phyloP scores from a whole-genome alignment of 2,797 vertebrate genomes.

The Oreochromis grahami region DNA sequence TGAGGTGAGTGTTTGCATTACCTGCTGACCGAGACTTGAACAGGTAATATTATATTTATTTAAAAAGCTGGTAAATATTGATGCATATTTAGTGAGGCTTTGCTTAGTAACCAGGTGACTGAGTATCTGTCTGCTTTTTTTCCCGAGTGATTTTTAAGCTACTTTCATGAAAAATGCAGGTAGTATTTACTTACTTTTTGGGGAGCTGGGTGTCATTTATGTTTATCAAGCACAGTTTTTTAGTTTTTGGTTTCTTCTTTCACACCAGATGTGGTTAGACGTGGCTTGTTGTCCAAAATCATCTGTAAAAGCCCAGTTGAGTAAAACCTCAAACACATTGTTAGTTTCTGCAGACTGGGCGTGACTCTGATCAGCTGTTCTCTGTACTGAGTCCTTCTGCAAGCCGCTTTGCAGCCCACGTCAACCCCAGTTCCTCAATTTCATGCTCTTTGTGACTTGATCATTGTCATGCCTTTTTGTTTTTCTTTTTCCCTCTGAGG shows the following conservation, averaged over 20 bases:
- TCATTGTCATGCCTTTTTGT: neutral
- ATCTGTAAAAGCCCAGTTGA: neutral
- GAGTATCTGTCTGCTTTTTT: neutral
- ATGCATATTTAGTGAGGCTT: neutral
- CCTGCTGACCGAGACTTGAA: neutral
- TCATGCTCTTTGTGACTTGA: neutral
- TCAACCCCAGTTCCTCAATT: neutral
- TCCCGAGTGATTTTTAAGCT: neutral
- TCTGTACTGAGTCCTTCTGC: neutral
- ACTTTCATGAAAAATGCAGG: neutral
- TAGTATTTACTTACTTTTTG: neutral
- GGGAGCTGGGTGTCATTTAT: neutral
- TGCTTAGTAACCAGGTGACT: neutral
- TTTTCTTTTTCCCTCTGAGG: neutral
- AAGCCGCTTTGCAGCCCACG: neutral
- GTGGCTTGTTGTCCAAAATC: neutral
- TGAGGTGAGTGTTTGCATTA: neutral
- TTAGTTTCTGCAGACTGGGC: neutral
- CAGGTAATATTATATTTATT: neutral
- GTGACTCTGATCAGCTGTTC: neutral
- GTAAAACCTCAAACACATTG: rapidly evolving
- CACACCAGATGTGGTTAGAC: neutral
- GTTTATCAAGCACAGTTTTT: neutral
- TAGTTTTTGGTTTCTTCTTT: neutral
- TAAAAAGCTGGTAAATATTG: neutral